Base-by-base conservation (phyloP, 2,797 vertebrate genomes). In the Cuniculus paca region DNA sequence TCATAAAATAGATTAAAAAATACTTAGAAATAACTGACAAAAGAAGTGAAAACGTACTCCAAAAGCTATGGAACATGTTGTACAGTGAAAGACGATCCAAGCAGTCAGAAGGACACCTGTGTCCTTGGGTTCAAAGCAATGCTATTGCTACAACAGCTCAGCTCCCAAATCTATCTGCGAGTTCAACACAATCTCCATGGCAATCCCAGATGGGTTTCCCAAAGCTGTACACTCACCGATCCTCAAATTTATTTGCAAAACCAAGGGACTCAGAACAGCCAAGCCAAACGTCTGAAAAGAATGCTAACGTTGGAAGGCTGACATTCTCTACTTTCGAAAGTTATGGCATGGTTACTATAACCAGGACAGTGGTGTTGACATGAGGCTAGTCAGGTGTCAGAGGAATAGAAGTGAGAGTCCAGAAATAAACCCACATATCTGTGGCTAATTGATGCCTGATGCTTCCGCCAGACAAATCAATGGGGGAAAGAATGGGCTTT, bases 181-280 rank as follows among this genome's bases (percentile, higher is more conserved):
- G 12, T 17, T 22, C 22, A 34, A 3, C 9, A 5, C 19, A 0
- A 2, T 4, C 63, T 34, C 54, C 0, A 0, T 3, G 0, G 36
- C 31, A 3, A 5, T 39, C 72, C 36, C n/a, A 19, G 24, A 2
- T 42, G 65, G 39, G 6, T 74, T 63, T 39, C 19, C 8, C 24
- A 3, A 1, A 34, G 31, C 34, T 48, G 4, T 20, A 7, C 22
- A 20, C 26, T n/a, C 5, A 26, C 39, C 28, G 65, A 4, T n/a
- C 58, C 83, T 68, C 0, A 91, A 56, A 65, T 42, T 19, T 39
- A 48, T 10, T 20, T 3, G 26, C 24, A 39, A 34, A 13, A 31
- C 36, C 24, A 6, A 34, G 68, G 58, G 24, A 20, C 22, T 20
- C 1, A 0, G 56, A 56, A 31, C 6, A 39, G 26, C 28, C 20